These are phyloP conservation scores for Serilophus lunatus DNA, from an alignment of 2,113 vertebrate genomes.

Conservation along the genomic window DNA sequence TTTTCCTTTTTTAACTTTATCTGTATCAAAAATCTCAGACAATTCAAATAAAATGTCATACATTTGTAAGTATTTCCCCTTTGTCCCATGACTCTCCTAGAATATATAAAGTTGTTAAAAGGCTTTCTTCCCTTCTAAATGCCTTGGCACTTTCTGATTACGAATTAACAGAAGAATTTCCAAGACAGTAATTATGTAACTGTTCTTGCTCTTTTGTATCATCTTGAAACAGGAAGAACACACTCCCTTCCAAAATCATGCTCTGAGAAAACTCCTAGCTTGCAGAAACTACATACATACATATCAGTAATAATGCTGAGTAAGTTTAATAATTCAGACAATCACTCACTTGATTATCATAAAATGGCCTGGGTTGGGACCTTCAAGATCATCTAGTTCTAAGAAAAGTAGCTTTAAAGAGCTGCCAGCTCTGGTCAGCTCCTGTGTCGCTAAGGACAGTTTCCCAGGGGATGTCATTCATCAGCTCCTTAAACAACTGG, in stretches of 20 bases:
- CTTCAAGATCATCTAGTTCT: neutral
- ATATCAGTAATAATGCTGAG: neutral
- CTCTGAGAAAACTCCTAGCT: neutral
- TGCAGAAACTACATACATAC: neutral
- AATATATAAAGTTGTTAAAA: neutral
- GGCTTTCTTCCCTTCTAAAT: neutral
- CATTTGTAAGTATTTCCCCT: neutral
- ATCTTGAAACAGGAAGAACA: neutral
- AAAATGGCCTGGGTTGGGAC: neutral
- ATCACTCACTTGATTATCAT: neutral
- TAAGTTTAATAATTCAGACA: neutral
- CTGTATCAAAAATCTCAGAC: neutral
- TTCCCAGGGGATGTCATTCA: neutral
- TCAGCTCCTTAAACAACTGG: neutral
- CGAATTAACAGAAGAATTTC: neutral
- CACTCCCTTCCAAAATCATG: neutral
- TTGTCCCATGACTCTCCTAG: neutral
- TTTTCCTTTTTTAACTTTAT: neutral
- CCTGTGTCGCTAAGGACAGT: neutral
- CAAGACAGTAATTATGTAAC: neutral
- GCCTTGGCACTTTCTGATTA: neutral
- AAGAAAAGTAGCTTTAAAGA: neutral
- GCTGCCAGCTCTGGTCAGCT: neutral
- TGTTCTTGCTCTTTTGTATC: neutral
- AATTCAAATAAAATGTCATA: neutral